Conservation (phyloP, 2,888 invertebrate genomes). For the Drosophila niveifrons region DNA sequence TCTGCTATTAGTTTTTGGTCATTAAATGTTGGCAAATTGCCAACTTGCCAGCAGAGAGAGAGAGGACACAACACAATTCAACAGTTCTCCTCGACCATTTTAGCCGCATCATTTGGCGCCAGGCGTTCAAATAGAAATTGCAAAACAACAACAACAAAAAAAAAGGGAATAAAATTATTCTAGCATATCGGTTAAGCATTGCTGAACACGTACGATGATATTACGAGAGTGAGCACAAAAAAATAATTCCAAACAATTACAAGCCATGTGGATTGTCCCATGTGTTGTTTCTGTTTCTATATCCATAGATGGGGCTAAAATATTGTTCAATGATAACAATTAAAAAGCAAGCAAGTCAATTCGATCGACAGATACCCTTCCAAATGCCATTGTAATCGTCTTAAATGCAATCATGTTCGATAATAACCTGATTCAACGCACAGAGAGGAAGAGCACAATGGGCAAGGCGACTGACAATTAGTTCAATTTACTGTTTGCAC, state of each 20-base stretch:
- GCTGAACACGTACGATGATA: constrained; percentile 52
- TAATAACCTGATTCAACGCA: neutral
- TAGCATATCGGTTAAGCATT: constrained; percentile 59
- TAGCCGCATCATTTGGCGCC: constrained; percentile 60
- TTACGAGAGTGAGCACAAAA: constrained; percentile 17
- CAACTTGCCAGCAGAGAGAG: constrained; percentile 27
- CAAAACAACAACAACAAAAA: constrained; percentile 18
- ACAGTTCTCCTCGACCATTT: constrained; percentile 40
- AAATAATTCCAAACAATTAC: constrained; percentile 18
- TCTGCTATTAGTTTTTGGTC: constrained; percentile 58
- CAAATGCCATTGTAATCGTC: constrained; percentile 1
- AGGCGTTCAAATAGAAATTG: constrained; percentile 39
- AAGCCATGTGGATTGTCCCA: constrained; percentile 39
- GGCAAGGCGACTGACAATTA: constrained; percentile 35
- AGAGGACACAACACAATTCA: constrained; percentile 4
- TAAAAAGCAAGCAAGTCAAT: constrained; percentile 24
- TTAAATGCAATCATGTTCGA: neutral
- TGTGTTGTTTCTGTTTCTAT: constrained; percentile 52
- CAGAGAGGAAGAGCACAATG: neutral
- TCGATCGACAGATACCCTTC: constrained; percentile 5
- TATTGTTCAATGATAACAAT: constrained; percentile 41
- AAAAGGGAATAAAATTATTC: constrained; percentile 48
- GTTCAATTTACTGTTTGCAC: constrained; percentile 55
- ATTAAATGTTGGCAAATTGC: constrained; percentile 57
- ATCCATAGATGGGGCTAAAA: neutral